Base-by-base conservation (phyloP, 2,113 vertebrate genomes). In the Asarcornis scutulata region DNA sequence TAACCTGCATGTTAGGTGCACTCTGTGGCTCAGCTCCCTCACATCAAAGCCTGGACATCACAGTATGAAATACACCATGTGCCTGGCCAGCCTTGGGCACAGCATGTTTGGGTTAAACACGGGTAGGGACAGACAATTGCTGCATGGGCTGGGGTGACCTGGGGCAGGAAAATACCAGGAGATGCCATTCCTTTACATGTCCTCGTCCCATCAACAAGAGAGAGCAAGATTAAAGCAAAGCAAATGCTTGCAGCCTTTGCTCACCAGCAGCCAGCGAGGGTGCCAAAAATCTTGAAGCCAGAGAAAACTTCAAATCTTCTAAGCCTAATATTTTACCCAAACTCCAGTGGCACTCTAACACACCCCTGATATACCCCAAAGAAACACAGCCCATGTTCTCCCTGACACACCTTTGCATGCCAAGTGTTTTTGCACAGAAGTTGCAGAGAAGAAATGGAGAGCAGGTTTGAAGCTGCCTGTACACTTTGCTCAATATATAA, bases 301-400 rank as follows among this genome's bases (percentile, higher is more conserved):
- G n/a, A 52, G 26, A 48, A 68, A 53, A 68, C 29, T 52, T 23
- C 31, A 63, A 31, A 77, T 67, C 20, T 34, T 36, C 36, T 34
- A 62, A 62, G 34, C 23, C 15, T 10, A 11, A 12, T 27, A 25
- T 23, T 63, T 26, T 63, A 63, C 60, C 23, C 34, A 25, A 26
- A 63, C 34, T 38, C 34, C 23, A 26, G 6, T 63, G 21, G 36
- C 12, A 60, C 9, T 7, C 13, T 83, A 60, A 50, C n/a, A 55
- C 59, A 1, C 4, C 10, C 23, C 3, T 53, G 36, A 1, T 0
- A 0, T 25, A 60, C 22, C 34, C 26, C 15, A 56, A 74, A 77
- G 17, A 50, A 62, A 7, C 46, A 59, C 0, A 0, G 13, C 12
- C 2, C 23, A 31, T 5, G 5, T 17, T 87, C 7, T 55, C 59